phyloP scores from a whole-genome alignment of 2,797 vertebrate genomes.

The Amazona ochrocephala region DNA sequence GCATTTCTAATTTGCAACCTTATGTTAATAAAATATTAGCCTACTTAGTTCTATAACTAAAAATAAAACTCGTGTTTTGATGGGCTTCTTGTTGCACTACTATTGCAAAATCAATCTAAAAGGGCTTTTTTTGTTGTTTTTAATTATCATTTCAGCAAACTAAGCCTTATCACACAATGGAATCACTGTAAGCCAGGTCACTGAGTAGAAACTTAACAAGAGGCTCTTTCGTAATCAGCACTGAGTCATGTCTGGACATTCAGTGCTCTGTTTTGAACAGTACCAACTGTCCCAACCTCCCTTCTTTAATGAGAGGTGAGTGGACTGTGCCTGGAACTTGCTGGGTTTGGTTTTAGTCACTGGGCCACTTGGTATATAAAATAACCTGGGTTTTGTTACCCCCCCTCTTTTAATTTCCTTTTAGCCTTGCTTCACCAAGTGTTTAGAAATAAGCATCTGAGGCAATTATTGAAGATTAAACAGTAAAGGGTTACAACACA shows the following conservation, averaged over 20 bases:
- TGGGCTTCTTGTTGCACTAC: neutral
- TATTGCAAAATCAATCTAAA: neutral
- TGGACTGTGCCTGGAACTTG: neutral
- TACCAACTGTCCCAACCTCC: constrained; percentile 15
- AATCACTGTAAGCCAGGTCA: constrained; percentile 34
- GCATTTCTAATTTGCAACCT: constrained; percentile 25
- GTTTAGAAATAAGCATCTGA: neutral
- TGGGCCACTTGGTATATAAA: neutral
- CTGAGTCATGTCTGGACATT: constrained; percentile 52
- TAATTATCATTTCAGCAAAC: neutral
- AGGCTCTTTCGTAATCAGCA: constrained; percentile 34
- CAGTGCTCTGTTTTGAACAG: neutral
- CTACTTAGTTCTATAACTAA: constrained; percentile 25
- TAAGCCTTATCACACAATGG: neutral
- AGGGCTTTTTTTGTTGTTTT: neutral
- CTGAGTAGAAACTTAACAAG: constrained; percentile 23
- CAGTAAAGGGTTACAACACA: neutral
- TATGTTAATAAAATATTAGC: constrained; percentile 42
- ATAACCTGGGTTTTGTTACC: neutral
- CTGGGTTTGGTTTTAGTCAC: neutral
- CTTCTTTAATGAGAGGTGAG: neutral
- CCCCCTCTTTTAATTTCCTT: neutral
- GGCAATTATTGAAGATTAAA: neutral
- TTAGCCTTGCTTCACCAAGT: neutral
- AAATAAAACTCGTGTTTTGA: constrained; percentile 27